phyloP scores from a whole-genome alignment of 2,113 vertebrate species.

The Mungos mungo region DNA sequence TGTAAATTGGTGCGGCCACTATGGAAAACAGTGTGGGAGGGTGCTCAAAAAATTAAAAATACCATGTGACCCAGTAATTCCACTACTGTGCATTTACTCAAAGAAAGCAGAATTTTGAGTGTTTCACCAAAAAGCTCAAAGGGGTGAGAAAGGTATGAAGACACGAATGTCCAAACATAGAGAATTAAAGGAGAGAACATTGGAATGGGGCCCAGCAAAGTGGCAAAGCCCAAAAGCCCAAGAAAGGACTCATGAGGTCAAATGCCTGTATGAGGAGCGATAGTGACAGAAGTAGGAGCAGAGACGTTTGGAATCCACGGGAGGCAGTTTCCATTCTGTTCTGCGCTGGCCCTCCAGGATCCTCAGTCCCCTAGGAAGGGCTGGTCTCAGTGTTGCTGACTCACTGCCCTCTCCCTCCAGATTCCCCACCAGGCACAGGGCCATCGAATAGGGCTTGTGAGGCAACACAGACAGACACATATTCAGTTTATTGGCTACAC shows the following conservation, averaged over 20 bases:
- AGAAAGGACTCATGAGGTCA: not conserved
- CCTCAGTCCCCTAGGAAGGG: not conserved
- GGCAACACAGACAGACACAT: not conserved
- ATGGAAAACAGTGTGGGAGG: not conserved
- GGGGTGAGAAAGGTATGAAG: not conserved
- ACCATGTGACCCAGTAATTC: not conserved
- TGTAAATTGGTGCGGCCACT: not conserved
- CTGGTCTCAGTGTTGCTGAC: not conserved
- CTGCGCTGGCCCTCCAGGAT: not conserved
- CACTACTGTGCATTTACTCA: not conserved
- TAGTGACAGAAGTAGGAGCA: not conserved
- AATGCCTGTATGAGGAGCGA: not conserved
- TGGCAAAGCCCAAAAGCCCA: not conserved
- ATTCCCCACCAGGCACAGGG: not conserved
- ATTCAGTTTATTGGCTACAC: not conserved
- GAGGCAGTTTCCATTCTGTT: not conserved
- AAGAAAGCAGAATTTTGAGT: not conserved
- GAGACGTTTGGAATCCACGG: not conserved
- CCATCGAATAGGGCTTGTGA: not conserved
- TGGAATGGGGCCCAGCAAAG: not conserved
- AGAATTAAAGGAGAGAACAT: not conserved
- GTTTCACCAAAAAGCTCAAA: not conserved
- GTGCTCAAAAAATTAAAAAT: not conserved
- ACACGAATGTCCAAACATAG: not conserved
- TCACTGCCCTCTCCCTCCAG: not conserved